phyloP scores from a whole-genome alignment of 92 coral and sea anemone genomes.

The Micromussa lordhowensis region DNA sequence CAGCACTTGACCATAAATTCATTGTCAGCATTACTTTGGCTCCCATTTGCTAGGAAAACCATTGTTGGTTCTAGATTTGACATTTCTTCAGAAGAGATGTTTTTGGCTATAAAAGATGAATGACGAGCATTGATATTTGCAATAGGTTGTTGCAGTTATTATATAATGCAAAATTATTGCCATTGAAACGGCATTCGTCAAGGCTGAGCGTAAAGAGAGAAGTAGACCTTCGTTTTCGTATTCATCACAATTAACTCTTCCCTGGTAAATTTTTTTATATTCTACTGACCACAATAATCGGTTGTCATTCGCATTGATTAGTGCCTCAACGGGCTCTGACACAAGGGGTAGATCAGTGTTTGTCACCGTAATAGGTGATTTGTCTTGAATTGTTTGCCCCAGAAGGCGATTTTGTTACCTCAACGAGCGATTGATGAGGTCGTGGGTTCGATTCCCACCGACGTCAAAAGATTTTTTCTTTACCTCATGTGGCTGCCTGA shows the following conservation, averaged over 20 bases:
- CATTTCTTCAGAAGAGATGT: slow-evolving; percentile 62
- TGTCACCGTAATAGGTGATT: slow-evolving; percentile 62
- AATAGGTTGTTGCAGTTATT: slow-evolving; percentile 58
- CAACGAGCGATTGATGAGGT: background rate
- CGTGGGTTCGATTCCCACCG: no score
- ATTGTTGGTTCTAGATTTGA: slow-evolving; percentile 62
- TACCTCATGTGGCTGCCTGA: no score
- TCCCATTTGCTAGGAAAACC: slow-evolving; percentile 58
- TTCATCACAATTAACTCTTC: slow-evolving; percentile 47
- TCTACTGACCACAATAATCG: slow-evolving; percentile 55
- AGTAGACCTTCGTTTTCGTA: slow-evolving; percentile 62
- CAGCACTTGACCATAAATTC: slow-evolving; percentile 64
- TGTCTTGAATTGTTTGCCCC: slow-evolving; percentile 21
- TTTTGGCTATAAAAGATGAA: slow-evolving; percentile 63
- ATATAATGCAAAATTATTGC: slow-evolving; percentile 48
- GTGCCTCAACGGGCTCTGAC: slow-evolving; percentile 59
- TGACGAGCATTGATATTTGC: slow-evolving; percentile 67
- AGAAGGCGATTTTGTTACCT: background rate
- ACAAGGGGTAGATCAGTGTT: slow-evolving; percentile 57
- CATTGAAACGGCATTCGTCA: no score
- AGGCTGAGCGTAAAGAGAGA: no score
- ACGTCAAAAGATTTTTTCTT: no score
- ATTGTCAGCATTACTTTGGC: slow-evolving; percentile 60
- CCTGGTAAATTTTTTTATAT: slow-evolving; percentile 58
- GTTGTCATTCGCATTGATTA: slow-evolving; percentile 41